Evolutionary conservation across 37 sponge, comb jelly and placozoan species (phyloP).

Genomic region (Spongilla lacustris): DNA sequence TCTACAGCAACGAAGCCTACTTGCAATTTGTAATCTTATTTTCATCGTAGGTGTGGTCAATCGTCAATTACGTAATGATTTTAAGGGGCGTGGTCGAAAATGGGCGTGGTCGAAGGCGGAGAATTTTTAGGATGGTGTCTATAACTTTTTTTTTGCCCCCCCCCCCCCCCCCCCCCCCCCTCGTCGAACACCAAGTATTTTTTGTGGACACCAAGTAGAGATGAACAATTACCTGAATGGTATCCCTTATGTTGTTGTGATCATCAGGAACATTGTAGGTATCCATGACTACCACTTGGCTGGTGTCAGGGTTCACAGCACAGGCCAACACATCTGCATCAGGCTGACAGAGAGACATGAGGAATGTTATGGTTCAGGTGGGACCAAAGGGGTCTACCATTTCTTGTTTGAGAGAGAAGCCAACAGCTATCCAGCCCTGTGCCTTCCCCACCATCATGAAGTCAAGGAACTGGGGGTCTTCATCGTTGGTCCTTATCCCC

Average conservation of each 20-base stretch:
- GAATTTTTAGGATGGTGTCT: too few relatives aligned
- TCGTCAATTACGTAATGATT: too few relatives aligned
- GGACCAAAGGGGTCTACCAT: conserved; percentile 10
- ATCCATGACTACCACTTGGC: neutral
- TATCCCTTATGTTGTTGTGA: neutral
- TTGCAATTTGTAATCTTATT: too few relatives aligned
- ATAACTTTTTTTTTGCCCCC: too few relatives aligned
- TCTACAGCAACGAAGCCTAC: too few relatives aligned
- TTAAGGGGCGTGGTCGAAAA: too few relatives aligned
- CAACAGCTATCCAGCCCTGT: conserved; percentile 22
- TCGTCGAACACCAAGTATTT: too few relatives aligned
- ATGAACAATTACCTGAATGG: neutral
- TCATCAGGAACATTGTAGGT: neutral
- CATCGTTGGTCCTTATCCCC: conserved; percentile 7
- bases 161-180: too few relatives aligned
- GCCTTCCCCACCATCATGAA: conserved; percentile 15
- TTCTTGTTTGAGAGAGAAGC: conserved; percentile 6
- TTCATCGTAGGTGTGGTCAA: too few relatives aligned
- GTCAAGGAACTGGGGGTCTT: conserved; percentile 14
- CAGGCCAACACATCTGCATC: neutral
- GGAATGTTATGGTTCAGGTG: neutral
- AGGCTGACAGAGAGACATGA: neutral
- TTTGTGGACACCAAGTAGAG: too few relatives aligned
- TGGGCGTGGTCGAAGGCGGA: too few relatives aligned
- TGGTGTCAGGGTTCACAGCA: neutral